A percentile compares a stretch with the other conserved stretches of the same genome.
These are phyloP conservation scores for Chlorodrepanis virens DNA, from an alignment of 2,113 vertebrate genomes.

Conservation along the genomic window DNA sequence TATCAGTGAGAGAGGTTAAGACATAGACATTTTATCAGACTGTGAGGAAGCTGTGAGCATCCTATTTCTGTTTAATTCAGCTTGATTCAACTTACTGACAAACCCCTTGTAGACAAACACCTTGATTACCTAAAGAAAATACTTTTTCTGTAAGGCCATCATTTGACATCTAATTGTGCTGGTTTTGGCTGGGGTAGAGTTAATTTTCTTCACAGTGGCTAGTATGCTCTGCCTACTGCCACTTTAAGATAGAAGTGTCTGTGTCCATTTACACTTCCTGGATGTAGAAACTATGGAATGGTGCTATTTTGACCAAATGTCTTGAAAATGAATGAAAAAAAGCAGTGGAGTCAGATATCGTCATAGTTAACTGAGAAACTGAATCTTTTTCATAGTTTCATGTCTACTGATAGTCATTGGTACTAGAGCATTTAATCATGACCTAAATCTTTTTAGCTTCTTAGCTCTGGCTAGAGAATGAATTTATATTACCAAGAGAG, in stretches of 20 bases:
- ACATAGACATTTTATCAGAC: neutral
- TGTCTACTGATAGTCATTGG: neutral
- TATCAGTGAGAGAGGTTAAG: neutral
- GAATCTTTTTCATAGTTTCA: neutral
- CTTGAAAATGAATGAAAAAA: neutral
- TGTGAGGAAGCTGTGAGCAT: neutral
- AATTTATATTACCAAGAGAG: constrained; percentile 1
- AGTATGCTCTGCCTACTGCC: neutral
- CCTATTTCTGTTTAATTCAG: neutral
- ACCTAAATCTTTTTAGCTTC: constrained; percentile 48
- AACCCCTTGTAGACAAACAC: neutral
- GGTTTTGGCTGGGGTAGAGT: neutral
- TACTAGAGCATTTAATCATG: neutral
- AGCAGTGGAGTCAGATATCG: neutral
- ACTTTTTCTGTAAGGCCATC: neutral
- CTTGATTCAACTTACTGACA: neutral
- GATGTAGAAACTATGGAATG: neutral
- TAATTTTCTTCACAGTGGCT: neutral
- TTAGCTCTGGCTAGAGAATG: neutral
- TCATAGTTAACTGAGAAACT: neutral
- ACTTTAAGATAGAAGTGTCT: neutral
- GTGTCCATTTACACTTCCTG: neutral
- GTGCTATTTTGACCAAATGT: neutral
- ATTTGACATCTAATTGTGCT: neutral
- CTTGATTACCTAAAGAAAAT: neutral